Base-by-base conservation (phyloP, 2,888 invertebrate genomes). In the Tridacna gigas region DNA sequence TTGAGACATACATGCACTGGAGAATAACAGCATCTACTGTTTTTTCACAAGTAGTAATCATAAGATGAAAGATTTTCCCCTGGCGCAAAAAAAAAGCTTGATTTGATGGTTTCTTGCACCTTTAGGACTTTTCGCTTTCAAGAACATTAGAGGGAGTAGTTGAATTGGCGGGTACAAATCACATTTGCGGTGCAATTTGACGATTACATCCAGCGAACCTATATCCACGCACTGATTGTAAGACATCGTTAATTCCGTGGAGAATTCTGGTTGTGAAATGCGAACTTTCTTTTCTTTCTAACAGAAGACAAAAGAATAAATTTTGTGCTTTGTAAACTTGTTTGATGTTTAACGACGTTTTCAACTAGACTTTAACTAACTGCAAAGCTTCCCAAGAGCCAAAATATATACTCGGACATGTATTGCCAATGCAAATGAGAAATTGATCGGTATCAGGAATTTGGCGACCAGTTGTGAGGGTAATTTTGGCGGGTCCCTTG, bases 91-190 rank as follows among this genome's bases (percentile, higher is more conserved):
- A 51, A 37, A 37, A 37, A 37, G 37, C 37, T 37, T 37, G 37
- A 37, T 37, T 37, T 37, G 37, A 60, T 60, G 60, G 60, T n/a
- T 2, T 18, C 18, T 60, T 18, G 60, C 60, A n/a, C 60, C 60
- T 60, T n/a, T 2, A n/a, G 69, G 45, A 20, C n/a, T 47, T 28
- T 69, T 26, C 7, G 69, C 69, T 69, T 28, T 69, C 28, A 69
- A 47, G 69, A 47, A 69, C 69, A 69, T 69, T 69, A 28, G 1
- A 69, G 45, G 2, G n/a, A 20, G 47, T 69, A n/a, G 69, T 69
- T 69, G 37, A 69, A 13, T 45, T 20, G n/a, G 47, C 12, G 20
- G 25, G 69, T 18, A 20, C 69, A 47, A 45, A 15, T 69, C 37
- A 37, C 37, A 37, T 37, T 67, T 67, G 67, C 25, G 20, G 67